These are phyloP conservation scores for Sinocyclocheilus anshuiensis DNA, from an alignment of 2,113 vertebrate genomes.

Conservation along the genomic window DNA sequence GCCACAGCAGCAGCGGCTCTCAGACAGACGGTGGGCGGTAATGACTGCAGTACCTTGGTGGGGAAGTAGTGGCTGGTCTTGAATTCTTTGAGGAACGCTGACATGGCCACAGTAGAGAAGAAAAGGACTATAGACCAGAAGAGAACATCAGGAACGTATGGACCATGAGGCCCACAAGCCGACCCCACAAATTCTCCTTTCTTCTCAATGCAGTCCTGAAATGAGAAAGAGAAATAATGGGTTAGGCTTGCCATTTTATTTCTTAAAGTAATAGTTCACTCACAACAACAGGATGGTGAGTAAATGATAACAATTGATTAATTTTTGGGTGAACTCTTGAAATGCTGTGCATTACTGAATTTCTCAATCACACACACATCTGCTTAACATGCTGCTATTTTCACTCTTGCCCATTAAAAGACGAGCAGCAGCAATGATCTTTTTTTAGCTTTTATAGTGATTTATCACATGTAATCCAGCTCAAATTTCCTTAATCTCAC, in stretches of 20 bases:
- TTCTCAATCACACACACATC: background rate
- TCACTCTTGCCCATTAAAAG: background rate
- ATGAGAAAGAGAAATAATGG: background rate
- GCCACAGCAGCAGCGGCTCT: background rate
- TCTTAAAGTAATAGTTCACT: background rate
- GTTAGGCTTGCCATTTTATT: slow-evolving; percentile 7
- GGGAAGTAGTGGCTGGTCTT: slow-evolving; percentile 97
- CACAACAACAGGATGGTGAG: background rate
- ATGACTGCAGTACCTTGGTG: slow-evolving; percentile 84
- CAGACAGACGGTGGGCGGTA: background rate
- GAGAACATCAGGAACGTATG: slow-evolving; percentile 95
- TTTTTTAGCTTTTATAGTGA: background rate
- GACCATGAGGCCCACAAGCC: slow-evolving; percentile 90
- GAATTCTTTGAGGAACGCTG: slow-evolving; percentile 95
- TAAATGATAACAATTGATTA: background rate
- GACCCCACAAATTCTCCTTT: slow-evolving; percentile 88
- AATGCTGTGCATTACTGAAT: background rate
- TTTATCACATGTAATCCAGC: background rate
- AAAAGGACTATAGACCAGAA: slow-evolving; percentile 98
- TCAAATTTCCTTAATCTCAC: background rate
- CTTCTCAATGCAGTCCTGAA: slow-evolving; percentile 86
- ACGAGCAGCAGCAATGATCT: background rate
- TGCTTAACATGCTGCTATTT: slow-evolving; percentile 5
- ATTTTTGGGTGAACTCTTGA: background rate
- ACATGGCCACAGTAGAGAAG: slow-evolving; percentile 93